These are phyloP conservation scores for Oryctolagus cuniculus DNA, from an alignment of 2,113 vertebrate species.

Conservation along the genomic window DNA sequence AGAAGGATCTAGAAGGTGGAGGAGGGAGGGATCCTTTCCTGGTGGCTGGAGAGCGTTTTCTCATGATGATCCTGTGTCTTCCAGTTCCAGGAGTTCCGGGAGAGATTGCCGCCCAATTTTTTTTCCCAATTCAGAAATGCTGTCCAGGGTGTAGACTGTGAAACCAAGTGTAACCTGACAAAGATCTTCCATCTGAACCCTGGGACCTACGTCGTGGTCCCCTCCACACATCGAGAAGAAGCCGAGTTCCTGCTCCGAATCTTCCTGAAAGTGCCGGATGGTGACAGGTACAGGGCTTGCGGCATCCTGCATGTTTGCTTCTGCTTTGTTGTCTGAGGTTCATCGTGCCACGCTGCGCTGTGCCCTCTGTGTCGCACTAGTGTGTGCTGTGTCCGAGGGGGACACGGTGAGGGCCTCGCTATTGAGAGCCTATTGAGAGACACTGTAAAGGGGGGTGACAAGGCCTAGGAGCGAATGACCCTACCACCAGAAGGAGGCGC, in stretches of 20 bases:
- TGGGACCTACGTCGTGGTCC: conserved; percentile 81
- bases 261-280: conserved; percentile 82
- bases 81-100: conserved; percentile 34
- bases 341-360: too few relatives aligned
- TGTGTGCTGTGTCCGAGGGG: accelerated
- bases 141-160: conserved; percentile 31
- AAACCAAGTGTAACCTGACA: conserved; percentile 78
- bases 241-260: conserved; percentile 85
- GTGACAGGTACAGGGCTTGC: conserved; percentile 77
- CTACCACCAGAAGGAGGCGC: too few relatives aligned
- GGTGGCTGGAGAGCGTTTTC: background rate
- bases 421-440: background rate
- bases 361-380: background rate
- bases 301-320: background rate
- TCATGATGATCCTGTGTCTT: conserved; percentile 39
- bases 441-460: accelerated
- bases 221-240: conserved; percentile 36
- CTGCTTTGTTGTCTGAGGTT: background rate
- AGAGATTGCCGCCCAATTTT: conserved; percentile 52
- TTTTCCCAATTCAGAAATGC: conserved; percentile 71
- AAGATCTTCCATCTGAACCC: conserved; percentile 72
- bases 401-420: accelerated
- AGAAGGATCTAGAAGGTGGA: background rate
- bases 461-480: background rate
- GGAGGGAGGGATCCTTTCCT: background rate